Conservation (phyloP, 2,113 vertebrate genomes). For the Grammomys dolichurus region DNA sequence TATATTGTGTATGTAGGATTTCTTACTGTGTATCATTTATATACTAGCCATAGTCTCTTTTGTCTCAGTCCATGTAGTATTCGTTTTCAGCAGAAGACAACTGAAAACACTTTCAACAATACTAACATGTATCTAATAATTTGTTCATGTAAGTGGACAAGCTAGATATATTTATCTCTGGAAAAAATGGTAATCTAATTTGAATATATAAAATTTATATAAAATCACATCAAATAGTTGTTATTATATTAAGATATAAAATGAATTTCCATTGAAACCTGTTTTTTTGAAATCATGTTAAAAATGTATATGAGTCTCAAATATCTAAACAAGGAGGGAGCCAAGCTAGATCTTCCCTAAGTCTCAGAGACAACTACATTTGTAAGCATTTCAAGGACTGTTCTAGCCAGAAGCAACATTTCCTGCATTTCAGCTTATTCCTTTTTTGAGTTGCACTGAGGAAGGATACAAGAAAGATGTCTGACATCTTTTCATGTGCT, state of each 20-base stretch:
- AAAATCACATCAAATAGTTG: conserved; percentile 31
- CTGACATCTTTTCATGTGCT: conserved; percentile 38
- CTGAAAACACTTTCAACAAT: conserved; percentile 26
- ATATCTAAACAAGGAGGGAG: background rate
- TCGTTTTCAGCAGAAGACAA: conserved; percentile 29
- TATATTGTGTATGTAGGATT: background rate
- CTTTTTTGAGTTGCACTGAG: background rate
- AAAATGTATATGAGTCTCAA: conserved; percentile 46
- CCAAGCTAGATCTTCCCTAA: background rate
- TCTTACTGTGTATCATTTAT: background rate
- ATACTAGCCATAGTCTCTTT: background rate
- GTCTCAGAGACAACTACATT: background rate
- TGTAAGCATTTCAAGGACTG: background rate
- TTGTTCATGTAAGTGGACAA: conserved; percentile 7
- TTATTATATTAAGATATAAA: conserved; percentile 48
- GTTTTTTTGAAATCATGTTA: conserved; percentile 23
- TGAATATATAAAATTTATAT: background rate
- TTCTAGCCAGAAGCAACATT: background rate
- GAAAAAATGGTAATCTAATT: conserved; percentile 41
- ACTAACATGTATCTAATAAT: conserved; percentile 48
- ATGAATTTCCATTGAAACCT: background rate
- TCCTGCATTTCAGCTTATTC: background rate
- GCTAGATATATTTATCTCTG: background rate
- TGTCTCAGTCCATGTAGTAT: background rate
- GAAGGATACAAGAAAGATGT: background rate